phyloP scores from a whole-genome alignment of 2,113 vertebrate species.

The Corythoichthys intestinalis region DNA sequence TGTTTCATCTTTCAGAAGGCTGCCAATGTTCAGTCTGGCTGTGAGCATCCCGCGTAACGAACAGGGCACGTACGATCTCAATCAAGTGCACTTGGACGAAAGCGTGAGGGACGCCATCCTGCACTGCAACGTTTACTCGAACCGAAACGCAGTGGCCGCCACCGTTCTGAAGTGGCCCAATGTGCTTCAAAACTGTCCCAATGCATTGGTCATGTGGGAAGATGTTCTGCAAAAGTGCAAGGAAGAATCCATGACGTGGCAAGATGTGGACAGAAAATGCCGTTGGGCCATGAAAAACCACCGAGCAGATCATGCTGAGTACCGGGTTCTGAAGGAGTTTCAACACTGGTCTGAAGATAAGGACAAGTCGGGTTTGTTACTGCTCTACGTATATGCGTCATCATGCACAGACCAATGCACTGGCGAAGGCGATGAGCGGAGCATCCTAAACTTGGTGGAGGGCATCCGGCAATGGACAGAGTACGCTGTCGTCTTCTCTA shows the following conservation, averaged over 20 bases:
- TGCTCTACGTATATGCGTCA: background rate
- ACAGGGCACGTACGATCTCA: no score
- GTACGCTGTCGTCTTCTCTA: background rate
- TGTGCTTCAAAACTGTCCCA: background rate
- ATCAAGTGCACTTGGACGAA: no score
- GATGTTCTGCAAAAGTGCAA: background rate
- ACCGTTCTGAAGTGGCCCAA: no score
- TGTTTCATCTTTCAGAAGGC: no score
- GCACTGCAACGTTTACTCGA: background rate
- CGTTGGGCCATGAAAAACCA: background rate
- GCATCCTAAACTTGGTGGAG: background rate
- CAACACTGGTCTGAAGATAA: fast-evolving
- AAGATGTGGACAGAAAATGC: background rate
- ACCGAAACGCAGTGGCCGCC: background rate
- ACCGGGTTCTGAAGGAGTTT: background rate
- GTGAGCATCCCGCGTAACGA: no score
- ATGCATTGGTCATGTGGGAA: background rate
- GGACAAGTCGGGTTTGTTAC: background rate
- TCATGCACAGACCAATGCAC: background rate
- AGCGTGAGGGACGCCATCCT: background rate
- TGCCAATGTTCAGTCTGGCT: no score
- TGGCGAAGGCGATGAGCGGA: fast-evolving
- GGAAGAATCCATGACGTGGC: background rate
- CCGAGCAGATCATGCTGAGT: background rate
- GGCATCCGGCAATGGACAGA: fast-evolving